Evolutionary conservation across 1,140 invertebrate genomes (phyloP).

Genomic region (Prorops nasuta): DNA sequence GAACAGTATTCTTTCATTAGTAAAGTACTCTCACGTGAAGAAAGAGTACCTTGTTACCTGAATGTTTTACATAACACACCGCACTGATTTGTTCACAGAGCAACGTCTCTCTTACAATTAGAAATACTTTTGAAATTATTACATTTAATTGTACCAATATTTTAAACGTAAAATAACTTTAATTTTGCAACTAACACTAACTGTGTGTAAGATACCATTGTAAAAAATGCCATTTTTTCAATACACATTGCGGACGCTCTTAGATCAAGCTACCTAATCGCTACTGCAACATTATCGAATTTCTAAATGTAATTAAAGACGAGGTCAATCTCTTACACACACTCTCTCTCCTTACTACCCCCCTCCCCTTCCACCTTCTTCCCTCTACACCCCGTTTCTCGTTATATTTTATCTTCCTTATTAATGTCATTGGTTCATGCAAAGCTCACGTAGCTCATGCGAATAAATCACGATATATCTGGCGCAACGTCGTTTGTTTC

Average conservation of each 20-base stretch:
- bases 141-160: background rate
- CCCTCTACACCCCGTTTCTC: too few species aligned
- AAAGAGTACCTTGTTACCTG: slow-evolving; percentile 22
- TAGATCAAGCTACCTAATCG: background rate
- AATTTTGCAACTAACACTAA: too few species aligned
- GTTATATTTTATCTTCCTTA: slow-evolving; percentile 7
- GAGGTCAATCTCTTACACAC: slow-evolving; percentile 29
- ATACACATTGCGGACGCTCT: background rate
- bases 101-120: slow-evolving; percentile 38
- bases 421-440: slow-evolving; percentile 17
- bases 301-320: slow-evolving; percentile 41
- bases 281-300: too few species aligned
- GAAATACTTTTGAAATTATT: slow-evolving; percentile 23
- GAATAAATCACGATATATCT: slow-evolving; percentile 25
- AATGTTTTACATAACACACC: slow-evolving; percentile 20
- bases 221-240: background rate
- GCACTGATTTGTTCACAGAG: slow-evolving; percentile 21
- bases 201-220: too few species aligned
- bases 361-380: too few species aligned
- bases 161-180: too few species aligned
- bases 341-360: too few species aligned
- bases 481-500: slow-evolving; percentile 31
- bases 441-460: slow-evolving; percentile 20
- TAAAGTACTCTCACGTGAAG: slow-evolving; percentile 16
- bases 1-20: slow-evolving; percentile 11